A percentile compares a stretch with the other conserved stretches of the same genome.
These are phyloP conservation scores for Diacarnus erythraeanus DNA, from an alignment of 37 sponge, comb jelly and placozoan species.

Conservation along the genomic window DNA sequence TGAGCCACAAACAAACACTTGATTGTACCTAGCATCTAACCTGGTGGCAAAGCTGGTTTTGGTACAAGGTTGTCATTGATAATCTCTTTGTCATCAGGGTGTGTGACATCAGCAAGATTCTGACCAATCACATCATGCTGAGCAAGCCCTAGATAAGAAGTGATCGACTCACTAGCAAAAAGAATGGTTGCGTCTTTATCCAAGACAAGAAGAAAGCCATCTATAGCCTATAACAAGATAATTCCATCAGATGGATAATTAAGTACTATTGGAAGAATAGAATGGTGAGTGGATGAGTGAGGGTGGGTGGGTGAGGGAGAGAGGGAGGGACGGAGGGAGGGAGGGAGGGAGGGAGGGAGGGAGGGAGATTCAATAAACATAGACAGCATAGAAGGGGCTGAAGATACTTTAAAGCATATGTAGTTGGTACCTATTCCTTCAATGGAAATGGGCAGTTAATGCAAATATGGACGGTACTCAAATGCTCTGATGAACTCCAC, in stretches of 20 bases:
- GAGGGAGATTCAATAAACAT: slow-evolving; percentile 8
- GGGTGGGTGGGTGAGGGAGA: neutral
- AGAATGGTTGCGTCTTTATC: slow-evolving; percentile 39
- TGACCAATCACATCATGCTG: slow-evolving; percentile 71
- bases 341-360: slow-evolving; percentile 15
- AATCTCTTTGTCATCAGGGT: slow-evolving; percentile 24
- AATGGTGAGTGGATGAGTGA: neutral
- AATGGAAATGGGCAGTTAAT: too few relatives aligned
- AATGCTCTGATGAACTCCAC: too few relatives aligned
- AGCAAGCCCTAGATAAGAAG: slow-evolving; percentile 35
- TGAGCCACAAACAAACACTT: too few relatives aligned
- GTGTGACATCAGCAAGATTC: slow-evolving; percentile 39
- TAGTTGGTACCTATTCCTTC: too few relatives aligned
- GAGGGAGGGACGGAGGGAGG: slow-evolving; percentile 12
- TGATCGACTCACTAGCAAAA: slow-evolving; percentile 42
- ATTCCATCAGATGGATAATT: neutral
- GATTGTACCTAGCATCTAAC: too few relatives aligned
- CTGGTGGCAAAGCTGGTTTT: slow-evolving; percentile 5
- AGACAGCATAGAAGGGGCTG: neutral
- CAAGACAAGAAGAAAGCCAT: slow-evolving; percentile 66
- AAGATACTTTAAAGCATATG: neutral
- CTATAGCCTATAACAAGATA: slow-evolving; percentile 43
- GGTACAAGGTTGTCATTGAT: slow-evolving; percentile 40
- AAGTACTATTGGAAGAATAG: slow-evolving; percentile 3
- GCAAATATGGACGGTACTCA: too few relatives aligned